Conservation (phyloP, 2,113 vertebrate genomes). For the Acrocephalus arundinaceus region DNA sequence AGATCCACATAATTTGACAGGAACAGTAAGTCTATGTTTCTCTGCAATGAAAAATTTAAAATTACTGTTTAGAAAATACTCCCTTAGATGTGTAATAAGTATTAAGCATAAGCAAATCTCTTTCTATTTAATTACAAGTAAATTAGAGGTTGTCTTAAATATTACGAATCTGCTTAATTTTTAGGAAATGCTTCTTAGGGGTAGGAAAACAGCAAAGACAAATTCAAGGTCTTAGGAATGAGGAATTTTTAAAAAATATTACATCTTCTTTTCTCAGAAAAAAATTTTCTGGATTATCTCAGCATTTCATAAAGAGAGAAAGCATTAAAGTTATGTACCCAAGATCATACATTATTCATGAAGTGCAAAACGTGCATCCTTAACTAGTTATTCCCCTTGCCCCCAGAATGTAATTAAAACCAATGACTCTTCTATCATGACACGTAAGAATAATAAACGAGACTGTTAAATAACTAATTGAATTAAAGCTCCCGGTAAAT, state of each 20-base stretch:
- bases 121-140: background rate
- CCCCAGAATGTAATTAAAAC: conserved; percentile 38
- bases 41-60: background rate
- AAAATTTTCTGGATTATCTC: background rate
- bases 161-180: background rate
- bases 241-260: background rate
- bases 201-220: background rate
- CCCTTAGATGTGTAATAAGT: background rate
- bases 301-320: conserved; percentile 6
- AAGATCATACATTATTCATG: conserved; percentile 26
- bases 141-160: background rate
- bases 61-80: background rate
- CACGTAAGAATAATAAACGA: conserved; percentile 14
- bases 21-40: background rate
- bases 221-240: background rate
- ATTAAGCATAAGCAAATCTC: background rate
- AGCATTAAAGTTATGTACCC: conserved; percentile 28
- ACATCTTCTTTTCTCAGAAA: background rate
- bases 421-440: conserved; percentile 5
- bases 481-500: background rate
- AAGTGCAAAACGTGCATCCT: background rate
- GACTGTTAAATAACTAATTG: background rate
- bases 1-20: background rate
- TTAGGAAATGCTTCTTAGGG: background rate
- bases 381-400: conserved; percentile 17